Conservation (phyloP, 2,888 invertebrate species). For the Pristionchus entomophagus region DNA sequence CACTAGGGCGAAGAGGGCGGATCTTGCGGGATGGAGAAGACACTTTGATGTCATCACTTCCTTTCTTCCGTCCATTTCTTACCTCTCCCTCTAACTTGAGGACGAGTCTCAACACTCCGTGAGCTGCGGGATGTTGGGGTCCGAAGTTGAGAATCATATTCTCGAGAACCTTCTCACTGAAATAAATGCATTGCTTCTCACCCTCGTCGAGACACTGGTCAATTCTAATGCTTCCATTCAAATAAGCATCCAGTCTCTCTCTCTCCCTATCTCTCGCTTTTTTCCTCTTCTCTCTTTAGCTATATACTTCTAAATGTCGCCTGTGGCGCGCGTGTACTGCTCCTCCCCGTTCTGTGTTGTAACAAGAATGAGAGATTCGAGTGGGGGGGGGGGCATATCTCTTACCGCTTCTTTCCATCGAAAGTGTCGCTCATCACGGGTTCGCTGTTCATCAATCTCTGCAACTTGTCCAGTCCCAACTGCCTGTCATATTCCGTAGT, state of each 20-base stretch:
- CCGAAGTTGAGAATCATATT: conserved; percentile 92
- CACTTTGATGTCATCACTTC: too few relatives aligned
- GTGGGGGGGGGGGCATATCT: too few relatives aligned
- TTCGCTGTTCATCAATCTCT: conserved; percentile 61
- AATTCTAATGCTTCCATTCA: not conserved
- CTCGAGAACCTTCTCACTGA: conserved; percentile 85
- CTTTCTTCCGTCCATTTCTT: not conserved
- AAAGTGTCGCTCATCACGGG: conserved; percentile 65
- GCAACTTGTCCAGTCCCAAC: conserved; percentile 67
- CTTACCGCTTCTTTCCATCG: conserved; percentile 67
- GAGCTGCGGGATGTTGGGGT: conserved; percentile 94
- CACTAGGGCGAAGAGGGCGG: not conserved
- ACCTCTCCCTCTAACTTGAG: conserved; percentile 90
- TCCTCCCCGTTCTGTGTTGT: conserved; percentile 23
- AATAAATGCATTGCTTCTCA: not conserved
- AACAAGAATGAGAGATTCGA: conserved; percentile 23
- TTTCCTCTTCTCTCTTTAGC: not conserved
- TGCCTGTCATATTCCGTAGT: conserved; percentile 63
- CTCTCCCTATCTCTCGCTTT: not conserved
- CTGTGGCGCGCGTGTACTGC: conserved; percentile 3
- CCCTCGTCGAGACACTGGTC: not conserved
- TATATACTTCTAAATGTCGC: not conserved
- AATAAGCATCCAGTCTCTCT: not conserved
- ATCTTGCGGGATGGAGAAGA: too few relatives aligned
- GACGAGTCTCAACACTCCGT: conserved; percentile 90